Evolutionary conservation across 2,888 invertebrate species (phyloP), one percentile per base, ranked within the genome.

Genomic region (Dasysyrphus tricinctus): DNA sequence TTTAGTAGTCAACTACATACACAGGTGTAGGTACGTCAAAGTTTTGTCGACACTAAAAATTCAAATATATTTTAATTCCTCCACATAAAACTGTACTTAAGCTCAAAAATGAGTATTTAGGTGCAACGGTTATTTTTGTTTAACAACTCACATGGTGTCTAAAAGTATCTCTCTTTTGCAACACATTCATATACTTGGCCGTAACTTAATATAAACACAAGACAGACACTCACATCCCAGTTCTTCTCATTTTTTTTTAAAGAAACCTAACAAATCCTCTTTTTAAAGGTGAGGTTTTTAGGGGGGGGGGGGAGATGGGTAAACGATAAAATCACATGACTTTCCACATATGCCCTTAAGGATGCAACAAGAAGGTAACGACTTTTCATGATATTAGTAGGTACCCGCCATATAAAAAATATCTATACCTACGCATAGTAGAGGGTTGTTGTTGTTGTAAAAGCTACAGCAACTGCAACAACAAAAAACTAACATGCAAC

Each of bases 311-410:
- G 11, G 34, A 19, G 24, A 42, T 6, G 12, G 61, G 3, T 7
- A 16, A 65, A 75, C 78, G 82, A 86, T 86, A 82, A 75, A 86
- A 86, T 86, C 86, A 81, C 86, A 86, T 86, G 86, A 86, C 86
- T 86, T 82, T 82, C 70, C 81, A 82, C 86, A 86, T 86, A 86
- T 86, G 86, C 82, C 86, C 86, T 75, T 29, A 78, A 82, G 81
- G 86, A 86, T 81, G 81, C 85, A 82, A 78, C 78, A 74, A 81
- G 59, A 76, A 76, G 47, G 63, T 69, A 82, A 86, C 78, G 86
- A 84, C 84, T 83, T 72, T 44, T 73, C 37, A 37, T 29, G 39
- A 69, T n/a, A 69, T 37, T 54, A 69, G 69, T 39, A 54, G 51
- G 14, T 69, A 47, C 67, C 51, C 47, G n/a, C 5, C 39, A n/a